Evolutionary conservation across 2,113 vertebrate genomes (phyloP), one percentile per base, ranked within the genome.

Genomic region (Myodes glareolus): DNA sequence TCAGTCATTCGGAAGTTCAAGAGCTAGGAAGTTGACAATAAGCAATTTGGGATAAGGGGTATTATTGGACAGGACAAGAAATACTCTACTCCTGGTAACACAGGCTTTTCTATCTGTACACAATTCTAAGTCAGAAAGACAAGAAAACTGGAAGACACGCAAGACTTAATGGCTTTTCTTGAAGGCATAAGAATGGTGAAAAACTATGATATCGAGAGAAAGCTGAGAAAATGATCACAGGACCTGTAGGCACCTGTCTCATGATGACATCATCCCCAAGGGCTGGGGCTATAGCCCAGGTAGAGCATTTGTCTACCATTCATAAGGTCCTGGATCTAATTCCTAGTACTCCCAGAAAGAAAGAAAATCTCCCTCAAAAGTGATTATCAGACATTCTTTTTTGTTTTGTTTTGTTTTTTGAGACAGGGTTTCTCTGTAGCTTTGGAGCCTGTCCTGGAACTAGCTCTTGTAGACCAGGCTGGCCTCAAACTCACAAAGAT

Each of bases 81-180:
- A 39, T 36, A 25, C 17, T 16, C 13, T 0, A 10, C 50, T 31
- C 45, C 8, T 3, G 27, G 13, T n/a, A 14, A 33, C 0, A 5
- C 27, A 58, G 11, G 39, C 21, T 21, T 14, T 29, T 7, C 52
- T 25, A n/a, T 29, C 23, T 0, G 8, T 1, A 36, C 29, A 75
- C 52, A 12, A 36, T 3, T 21, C 39, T 58, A 7, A 10, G 16
- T 3, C 8, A 86, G 86, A 92, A 45, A 1, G 12, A 70, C 27
- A 63, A 84, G 65, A 52, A 88, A 63, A 52, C 11, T 0, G 2
- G 65, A 50, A 86, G 39, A 75, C 72, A 9, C 29, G 23, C 21
- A 29, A 80, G n/a, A 61, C 33, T 77, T 47, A 47, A 29, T 77
- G 75, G 75, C 42, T 31, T 11, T 42, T 47, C 75, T 77, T 86